These are phyloP conservation scores for Spondyliosoma cantharus DNA, from an alignment of 2,797 vertebrate genomes.

Conservation along the genomic window DNA sequence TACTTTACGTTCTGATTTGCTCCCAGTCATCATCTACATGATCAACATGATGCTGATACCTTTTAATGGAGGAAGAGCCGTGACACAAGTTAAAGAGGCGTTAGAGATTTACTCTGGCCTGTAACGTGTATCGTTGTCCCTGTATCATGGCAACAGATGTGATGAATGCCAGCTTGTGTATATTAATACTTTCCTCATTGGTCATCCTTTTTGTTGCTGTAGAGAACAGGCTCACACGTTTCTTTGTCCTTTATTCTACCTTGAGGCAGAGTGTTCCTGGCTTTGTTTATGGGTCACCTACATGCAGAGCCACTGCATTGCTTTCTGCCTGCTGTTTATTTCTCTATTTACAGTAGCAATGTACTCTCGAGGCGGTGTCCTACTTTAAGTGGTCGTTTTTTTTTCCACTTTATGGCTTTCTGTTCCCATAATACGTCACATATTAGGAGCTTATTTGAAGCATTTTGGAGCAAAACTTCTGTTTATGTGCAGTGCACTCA, in stretches of 20 bases:
- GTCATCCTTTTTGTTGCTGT: slow-evolving; percentile 32
- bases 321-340: slow-evolving; percentile 69
- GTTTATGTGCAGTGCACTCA: slow-evolving; percentile 31
- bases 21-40: neutral
- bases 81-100: slow-evolving; percentile 2
- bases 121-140: slow-evolving; percentile 19
- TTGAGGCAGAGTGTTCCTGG: slow-evolving; percentile 73
- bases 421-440: slow-evolving; percentile 24
- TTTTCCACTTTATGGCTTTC: slow-evolving; percentile 9
- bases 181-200: slow-evolving; percentile 42
- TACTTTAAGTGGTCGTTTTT: slow-evolving; percentile 54
- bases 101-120: slow-evolving; percentile 6
- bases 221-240: slow-evolving; percentile 43
- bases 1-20: no score
- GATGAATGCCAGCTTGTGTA: slow-evolving; percentile 11
- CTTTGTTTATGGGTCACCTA: slow-evolving; percentile 83
- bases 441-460: slow-evolving; percentile 35
- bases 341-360: slow-evolving; percentile 70
- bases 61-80: neutral
- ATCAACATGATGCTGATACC: neutral
- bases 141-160: slow-evolving; percentile 13
- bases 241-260: slow-evolving; percentile 74
- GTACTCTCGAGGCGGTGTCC: slow-evolving; percentile 65
- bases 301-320: slow-evolving; percentile 62
- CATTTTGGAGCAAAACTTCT: slow-evolving; percentile 17